A percentile compares a stretch with the other conserved stretches of the same genome.
phyloP scores from a whole-genome alignment of 2,113 vertebrate genomes.

The Anguilla japonica region DNA sequence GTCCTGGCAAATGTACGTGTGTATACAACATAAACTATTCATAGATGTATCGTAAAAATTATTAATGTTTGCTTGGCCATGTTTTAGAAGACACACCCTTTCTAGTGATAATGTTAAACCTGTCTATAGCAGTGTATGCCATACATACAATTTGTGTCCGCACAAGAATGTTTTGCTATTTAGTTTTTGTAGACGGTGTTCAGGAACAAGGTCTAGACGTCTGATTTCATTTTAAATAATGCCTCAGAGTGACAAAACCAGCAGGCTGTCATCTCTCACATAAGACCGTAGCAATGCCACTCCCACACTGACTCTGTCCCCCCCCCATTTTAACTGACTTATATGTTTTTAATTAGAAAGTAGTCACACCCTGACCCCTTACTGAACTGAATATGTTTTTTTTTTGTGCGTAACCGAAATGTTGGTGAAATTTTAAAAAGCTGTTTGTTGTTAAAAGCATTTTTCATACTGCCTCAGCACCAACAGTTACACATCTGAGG shows the following conservation, averaged over 20 bases:
- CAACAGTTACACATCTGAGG: not conserved
- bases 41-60: not conserved
- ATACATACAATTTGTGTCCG: not conserved
- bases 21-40: not conserved
- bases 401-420: slow-evolving; percentile 22
- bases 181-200: not conserved
- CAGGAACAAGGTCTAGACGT: slow-evolving; percentile 3
- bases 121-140: not conserved
- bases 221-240: slow-evolving; percentile 25
- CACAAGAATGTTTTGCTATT: slow-evolving; percentile 8
- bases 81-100: not conserved
- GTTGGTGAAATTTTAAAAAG: not conserved
- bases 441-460: not conserved
- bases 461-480: not conserved
- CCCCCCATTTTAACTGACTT: not conserved
- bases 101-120: not conserved
- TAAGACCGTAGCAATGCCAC: not conserved
- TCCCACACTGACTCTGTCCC: not conserved
- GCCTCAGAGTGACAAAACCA: slow-evolving; percentile 18
- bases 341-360: slow-evolving; percentile 25
- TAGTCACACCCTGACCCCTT: slow-evolving; percentile 22
- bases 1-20: not conserved
- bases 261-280: not conserved
- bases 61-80: not conserved
- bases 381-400: slow-evolving; percentile 7